Base-by-base conservation (phyloP, 2,888 invertebrate species). In the Morinoia aosen region DNA sequence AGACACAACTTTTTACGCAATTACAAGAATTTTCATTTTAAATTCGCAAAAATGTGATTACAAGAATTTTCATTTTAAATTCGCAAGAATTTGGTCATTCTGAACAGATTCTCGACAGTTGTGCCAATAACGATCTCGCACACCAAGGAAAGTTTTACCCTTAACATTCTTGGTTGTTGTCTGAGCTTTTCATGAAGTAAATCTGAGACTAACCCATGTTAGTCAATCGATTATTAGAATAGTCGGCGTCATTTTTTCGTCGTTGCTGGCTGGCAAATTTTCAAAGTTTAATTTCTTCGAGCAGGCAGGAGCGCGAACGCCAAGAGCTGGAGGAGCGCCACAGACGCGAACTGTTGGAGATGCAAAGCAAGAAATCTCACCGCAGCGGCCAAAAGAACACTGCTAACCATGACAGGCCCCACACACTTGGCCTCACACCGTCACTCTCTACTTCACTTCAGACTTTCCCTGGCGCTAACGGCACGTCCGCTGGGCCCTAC, bases 241-340 rank as follows among this genome's bases (percentile, higher is more conserved):
- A 33, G 76, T 76, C 0, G 12, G 64, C 25, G 25, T 16, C 10
- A 76, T 76, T 76, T 76, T 3, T 76, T 76, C 19, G 76, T 48
- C 48, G 48, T 48, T 2, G 25, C 76, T 33, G 33, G 10, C 76
- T 25, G 25, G 10, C 76, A 76, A 25, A 76, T 76, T 76, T 25
- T 16, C 33, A 33, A 25, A 7, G 76, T 10, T 10, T 76, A 10
- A 19, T 33, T 33, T 33, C 33, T 76, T 76, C 33, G 76, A 76
- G 48, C 95, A 95, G 95, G 64, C 95, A 95, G n/a, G 61, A 95
- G 64, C 48, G 64, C 11, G 95, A 95, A 33, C 48, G 58, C 33
- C 40, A 61, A n/a, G 95, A 95, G 95, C 95, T 95, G 64, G 61
- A 95, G 95, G 25, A n/a, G 57, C 58, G 95, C 10, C 95, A 95